Evolutionary conservation across 2,797 vertebrate genomes (phyloP).

Genomic region (Valencia hispanica): DNA sequence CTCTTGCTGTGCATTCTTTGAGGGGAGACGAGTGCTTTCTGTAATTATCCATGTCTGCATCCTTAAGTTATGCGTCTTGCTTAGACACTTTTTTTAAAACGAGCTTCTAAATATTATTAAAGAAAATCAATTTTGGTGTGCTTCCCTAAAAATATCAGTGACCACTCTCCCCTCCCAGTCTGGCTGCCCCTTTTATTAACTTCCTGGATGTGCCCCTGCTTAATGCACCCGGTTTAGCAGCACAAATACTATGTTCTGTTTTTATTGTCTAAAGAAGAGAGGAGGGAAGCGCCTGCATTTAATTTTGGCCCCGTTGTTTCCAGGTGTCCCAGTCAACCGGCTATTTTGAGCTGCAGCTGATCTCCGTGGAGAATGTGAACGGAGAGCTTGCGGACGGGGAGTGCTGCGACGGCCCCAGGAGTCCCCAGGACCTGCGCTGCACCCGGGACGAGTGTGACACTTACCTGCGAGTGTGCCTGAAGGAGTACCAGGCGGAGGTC

Average conservation of each 20-base stretch:
- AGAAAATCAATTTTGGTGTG: too few relatives aligned
- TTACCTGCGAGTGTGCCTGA: slow-evolving; percentile 93
- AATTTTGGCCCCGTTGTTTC: slow-evolving; percentile 67
- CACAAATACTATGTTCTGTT: not conserved
- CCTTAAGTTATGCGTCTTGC: not conserved
- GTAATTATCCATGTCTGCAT: not conserved
- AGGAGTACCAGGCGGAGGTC: slow-evolving; percentile 95
- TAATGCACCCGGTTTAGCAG: slow-evolving; percentile 34
- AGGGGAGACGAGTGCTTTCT: not conserved
- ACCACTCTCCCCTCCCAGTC: not conserved
- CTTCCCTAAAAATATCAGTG: too few relatives aligned
- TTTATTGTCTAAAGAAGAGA: not conserved
- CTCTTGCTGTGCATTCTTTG: not conserved
- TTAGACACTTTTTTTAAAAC: too few relatives aligned
- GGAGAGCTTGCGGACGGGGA: slow-evolving; percentile 93
- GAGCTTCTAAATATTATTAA: too few relatives aligned
- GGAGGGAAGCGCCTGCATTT: not conserved
- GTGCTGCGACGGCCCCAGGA: slow-evolving; percentile 92
- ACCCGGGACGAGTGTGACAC: slow-evolving; percentile 95
- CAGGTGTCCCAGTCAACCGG: slow-evolving; percentile 93
- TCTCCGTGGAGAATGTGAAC: slow-evolving; percentile 92
- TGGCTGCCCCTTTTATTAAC: not conserved
- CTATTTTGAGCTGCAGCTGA: slow-evolving; percentile 98
- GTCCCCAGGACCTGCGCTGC: slow-evolving; percentile 86
- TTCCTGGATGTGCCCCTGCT: not conserved